phyloP scores from a whole-genome alignment of 1,140 invertebrate species.

The Pseudachorutes palmiensis region DNA sequence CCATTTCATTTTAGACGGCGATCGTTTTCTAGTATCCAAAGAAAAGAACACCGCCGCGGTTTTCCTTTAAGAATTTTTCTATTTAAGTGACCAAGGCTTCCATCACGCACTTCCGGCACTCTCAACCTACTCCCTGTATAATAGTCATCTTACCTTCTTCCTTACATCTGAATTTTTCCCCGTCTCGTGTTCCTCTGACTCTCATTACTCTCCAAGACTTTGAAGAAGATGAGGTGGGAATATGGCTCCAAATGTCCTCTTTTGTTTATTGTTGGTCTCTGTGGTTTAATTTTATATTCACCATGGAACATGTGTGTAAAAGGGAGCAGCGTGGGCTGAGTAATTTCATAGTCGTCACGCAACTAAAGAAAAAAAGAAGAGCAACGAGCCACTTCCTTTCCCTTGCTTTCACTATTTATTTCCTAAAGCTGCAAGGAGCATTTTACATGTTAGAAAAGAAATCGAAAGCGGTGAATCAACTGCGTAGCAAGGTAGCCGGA shows the following conservation, averaged over 20 bases:
- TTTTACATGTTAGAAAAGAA: too few species aligned
- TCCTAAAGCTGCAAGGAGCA: background rate
- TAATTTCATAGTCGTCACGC: background rate
- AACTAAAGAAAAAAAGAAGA: background rate
- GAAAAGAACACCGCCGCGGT: background rate
- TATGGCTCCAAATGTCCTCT: too few species aligned
- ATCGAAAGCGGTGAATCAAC: too few species aligned
- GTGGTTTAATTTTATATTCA: constrained; percentile 1
- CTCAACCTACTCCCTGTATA: background rate
- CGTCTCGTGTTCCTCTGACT: too few species aligned
- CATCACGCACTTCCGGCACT: background rate
- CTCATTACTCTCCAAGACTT: too few species aligned
- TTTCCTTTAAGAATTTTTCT: background rate
- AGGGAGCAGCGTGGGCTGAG: background rate
- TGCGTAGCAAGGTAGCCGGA: too few species aligned
- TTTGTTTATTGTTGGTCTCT: background rate
- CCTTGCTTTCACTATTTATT: constrained; percentile 1
- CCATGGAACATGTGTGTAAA: background rate
- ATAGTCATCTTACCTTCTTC: background rate
- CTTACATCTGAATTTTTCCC: background rate
- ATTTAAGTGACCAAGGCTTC: background rate
- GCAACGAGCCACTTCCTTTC: background rate
- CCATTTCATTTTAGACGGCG: too few species aligned
- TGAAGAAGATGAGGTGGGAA: too few species aligned
- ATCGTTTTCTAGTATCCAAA: too few species aligned